Percentiles rank a stretch among this genome's conserved stretches.
phyloP scores from a whole-genome alignment of 2,888 invertebrate genomes.

The Reticulitermes lucifugus region DNA sequence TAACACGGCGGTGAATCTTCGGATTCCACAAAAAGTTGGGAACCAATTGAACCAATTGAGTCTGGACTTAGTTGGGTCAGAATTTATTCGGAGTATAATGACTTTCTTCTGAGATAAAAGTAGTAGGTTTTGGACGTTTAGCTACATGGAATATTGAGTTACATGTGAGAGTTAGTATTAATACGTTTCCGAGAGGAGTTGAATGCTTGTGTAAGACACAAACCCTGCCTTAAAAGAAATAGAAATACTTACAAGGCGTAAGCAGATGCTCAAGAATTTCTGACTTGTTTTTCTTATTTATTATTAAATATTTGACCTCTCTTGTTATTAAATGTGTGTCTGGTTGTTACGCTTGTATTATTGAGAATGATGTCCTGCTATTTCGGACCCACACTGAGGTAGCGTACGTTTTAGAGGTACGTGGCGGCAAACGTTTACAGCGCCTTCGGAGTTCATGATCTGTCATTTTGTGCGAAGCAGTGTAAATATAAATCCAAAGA shows the following conservation, averaged over 20 bases:
- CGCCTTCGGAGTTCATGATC: neutral
- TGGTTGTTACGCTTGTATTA: neutral
- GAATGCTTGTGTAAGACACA: constrained; percentile 16
- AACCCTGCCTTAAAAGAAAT: neutral
- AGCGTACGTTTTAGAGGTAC: constrained; percentile 2
- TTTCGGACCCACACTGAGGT: no score
- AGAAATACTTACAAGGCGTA: neutral
- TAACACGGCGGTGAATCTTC: no score
- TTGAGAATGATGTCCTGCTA: neutral
- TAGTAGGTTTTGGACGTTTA: no score
- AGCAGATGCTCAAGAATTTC: neutral
- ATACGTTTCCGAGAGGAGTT: neutral
- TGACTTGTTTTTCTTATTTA: constrained; percentile 14
- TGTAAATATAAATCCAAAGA: constrained; percentile 31
- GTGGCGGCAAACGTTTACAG: constrained; percentile 35
- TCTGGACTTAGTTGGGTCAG: no score
- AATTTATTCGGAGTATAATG: no score
- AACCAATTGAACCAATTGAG: no score
- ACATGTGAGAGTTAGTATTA: constrained; percentile 7
- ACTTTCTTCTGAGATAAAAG: no score
- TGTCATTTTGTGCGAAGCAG: neutral
- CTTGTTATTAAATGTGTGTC: no score
- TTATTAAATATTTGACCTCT: neutral
- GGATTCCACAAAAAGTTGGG: no score
- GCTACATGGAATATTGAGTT: neutral